phyloP scores from a whole-genome alignment of 2,797 vertebrate species.

The Cyprinodon diabolis region DNA sequence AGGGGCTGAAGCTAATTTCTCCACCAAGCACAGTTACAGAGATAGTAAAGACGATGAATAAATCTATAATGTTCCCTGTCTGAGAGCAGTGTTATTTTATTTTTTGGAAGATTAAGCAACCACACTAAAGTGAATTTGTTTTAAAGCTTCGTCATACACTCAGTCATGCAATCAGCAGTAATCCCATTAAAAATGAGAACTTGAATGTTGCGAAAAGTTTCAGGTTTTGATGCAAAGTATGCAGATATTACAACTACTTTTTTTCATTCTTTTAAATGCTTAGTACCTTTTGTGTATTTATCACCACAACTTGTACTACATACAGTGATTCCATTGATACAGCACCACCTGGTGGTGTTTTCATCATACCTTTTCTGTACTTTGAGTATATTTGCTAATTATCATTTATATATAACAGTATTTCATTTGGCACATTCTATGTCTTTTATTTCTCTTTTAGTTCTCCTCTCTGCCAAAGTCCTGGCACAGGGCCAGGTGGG shows the following conservation, averaged over 20 bases:
- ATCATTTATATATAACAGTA: background rate
- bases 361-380: background rate
- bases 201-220: background rate
- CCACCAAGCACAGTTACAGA: background rate
- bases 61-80: background rate
- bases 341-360: background rate
- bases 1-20: background rate
- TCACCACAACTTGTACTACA: background rate
- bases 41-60: background rate
- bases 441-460: constrained; percentile 32
- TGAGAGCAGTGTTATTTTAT: background rate
- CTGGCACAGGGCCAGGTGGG: constrained; percentile 66
- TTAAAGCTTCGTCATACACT: background rate
- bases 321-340: background rate
- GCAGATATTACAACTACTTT: too few species aligned
- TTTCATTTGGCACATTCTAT: background rate
- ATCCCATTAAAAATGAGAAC: background rate
- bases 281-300: background rate
- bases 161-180: background rate
- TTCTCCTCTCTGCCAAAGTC: constrained; percentile 41
- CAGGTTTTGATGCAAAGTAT: background rate
- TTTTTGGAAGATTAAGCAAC: background rate
- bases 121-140: background rate
- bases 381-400: background rate
- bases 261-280: background rate